Evolutionary conservation across 30 jellyfish, hydroid and myxozoan genomes (phyloP), one percentile per base, ranked within the genome.

Genomic region (Cassiopea andromeda): DNA sequence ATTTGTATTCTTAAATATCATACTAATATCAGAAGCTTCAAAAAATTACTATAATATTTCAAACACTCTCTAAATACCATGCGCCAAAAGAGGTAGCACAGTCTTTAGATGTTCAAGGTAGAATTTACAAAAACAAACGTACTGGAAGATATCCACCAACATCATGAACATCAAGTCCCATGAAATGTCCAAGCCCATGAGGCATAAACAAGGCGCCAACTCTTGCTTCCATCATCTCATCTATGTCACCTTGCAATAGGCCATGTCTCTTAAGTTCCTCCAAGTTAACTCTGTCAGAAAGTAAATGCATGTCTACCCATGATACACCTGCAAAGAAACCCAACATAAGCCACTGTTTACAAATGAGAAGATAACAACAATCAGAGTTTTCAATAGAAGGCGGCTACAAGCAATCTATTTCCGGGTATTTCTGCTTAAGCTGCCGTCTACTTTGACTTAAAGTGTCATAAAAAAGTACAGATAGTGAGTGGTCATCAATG

Each of bases 81-180:
- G 38, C 38, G 38, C 38, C 38, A 27, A 27, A 27, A 27, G 38
- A 27, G 38, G 38, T 27, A 27, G 38, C 38, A 27, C 38, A 27
- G 38, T 27, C 0, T 27, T 27, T 27, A 27, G 38, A 27, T 27
- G 38, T 27, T 27, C 38, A 27, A 27, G 38, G 38, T 27, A 27
- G 38, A 27, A 27, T 27, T 27, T 27, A 27, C 38, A 27, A 54
- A 54, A 54, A 16, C 43, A 14, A 12, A 57, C 57, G 1, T 50
- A 76, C 95, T 89, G 77, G 81, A 16, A 94, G 97, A 71, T 91
- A 91, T 5, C 97, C 95, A 74, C 96, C 97, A 71, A 94, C 98
- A 81, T 94, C 98, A 85, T 94, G 98, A 16, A 94, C 98, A 86
- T 94, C 98, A 1, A 90, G 81, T 47, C 98, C 98, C 96, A 94